Base-by-base conservation (phyloP, 2,888 invertebrate genomes). In the Bedellia somnulentella region DNA sequence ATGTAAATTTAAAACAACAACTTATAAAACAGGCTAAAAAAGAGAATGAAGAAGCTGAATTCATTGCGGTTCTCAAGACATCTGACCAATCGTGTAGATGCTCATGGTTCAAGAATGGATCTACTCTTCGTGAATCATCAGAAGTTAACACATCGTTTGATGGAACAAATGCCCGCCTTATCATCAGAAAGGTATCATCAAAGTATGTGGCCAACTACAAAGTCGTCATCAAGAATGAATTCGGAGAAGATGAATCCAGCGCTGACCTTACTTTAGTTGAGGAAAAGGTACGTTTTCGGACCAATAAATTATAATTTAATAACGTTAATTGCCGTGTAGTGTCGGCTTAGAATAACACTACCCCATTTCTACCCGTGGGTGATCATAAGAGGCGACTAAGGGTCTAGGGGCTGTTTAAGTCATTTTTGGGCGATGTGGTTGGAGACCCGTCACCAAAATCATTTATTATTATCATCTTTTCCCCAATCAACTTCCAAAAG, bases 211-310 rank as follows among this genome's bases (percentile, higher is more conserved):
- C 92, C 24, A 84, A 83, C 29, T 95, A 93, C 63, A 87, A 84
- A 49, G 85, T 94, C 24, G 85, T 92, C 15, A 88, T 96, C 31
- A 86, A 83, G 49, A 98, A 97, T 57, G 92, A 94, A 56, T 86
- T 85, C 45, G 98, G 98, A 29, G 87, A 89, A 54, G 94, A 92
- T 44, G 89, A 92, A 51, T 89, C 90, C 2, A 83, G 85, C 25
- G 91, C 95, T 27, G 86, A 89, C 47, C 79, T 99, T 34, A 89
- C 87, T 13, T 86, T 98, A 8, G 82, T 77, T 1, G 75, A 75
- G 39, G 80, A 79, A 52, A 81, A 82, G 64, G 75, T 70, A 51
- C 37, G 14, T 11, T 27, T 16, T 4, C 8, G 15, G 26, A 26
- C n/a, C n/a, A n/a, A n/a, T n/a, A n/a, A n/a, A n/a, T n/a, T n/a